Evolutionary conservation across 2,797 vertebrate genomes (phyloP).

Genomic region (Poecilia picta): DNA sequence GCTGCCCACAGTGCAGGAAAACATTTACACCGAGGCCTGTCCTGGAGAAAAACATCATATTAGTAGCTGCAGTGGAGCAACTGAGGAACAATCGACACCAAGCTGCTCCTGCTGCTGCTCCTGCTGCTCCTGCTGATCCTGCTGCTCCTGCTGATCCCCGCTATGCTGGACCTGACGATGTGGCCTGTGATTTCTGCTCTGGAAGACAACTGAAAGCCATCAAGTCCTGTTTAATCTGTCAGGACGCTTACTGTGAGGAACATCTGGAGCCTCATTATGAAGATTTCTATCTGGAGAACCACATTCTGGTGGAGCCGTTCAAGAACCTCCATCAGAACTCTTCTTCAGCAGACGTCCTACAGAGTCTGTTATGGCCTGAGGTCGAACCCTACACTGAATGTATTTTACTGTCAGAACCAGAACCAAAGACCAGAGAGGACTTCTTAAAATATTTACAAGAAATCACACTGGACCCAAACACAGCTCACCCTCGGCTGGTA

Average conservation of each 20-base stretch:
- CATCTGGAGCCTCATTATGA: constrained; percentile 12
- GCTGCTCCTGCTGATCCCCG: not conserved
- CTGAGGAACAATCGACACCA: not conserved
- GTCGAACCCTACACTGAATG: not conserved
- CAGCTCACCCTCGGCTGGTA: not conserved
- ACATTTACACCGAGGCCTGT: not conserved
- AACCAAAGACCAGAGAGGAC: not conserved
- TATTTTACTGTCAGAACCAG: not conserved
- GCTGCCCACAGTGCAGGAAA: not conserved
- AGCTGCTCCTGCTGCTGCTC: not conserved
- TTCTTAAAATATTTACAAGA: not conserved
- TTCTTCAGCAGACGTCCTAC: not conserved
- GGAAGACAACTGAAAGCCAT: not conserved
- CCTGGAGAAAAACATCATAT: not conserved
- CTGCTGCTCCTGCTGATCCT: no score
- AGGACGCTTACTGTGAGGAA: constrained; percentile 6
- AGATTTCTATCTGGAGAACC: not conserved
- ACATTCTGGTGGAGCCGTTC: constrained; percentile 4
- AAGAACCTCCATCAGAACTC: constrained; percentile 8
- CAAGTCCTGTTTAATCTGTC: constrained; percentile 4
- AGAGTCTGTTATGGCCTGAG: not conserved
- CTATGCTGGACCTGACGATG: constrained; percentile 16
- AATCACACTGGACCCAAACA: not conserved
- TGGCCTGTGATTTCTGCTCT: not conserved
- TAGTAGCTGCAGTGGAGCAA: not conserved